Evolutionary conservation across 2,888 invertebrate genomes (phyloP).

Genomic region (Tinea semifulvella): DNA sequence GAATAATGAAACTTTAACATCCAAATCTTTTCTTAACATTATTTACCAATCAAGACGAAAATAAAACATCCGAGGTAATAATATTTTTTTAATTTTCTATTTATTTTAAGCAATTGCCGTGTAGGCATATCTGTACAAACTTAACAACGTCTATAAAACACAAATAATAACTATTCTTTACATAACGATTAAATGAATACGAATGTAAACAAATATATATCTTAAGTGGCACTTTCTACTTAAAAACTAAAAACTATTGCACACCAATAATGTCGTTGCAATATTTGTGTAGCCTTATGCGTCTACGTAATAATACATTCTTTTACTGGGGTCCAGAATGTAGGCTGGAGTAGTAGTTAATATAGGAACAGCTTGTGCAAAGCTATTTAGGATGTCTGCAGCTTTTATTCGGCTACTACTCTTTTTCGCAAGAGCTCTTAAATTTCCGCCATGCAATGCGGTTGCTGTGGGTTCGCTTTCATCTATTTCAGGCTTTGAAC

Average conservation of each 20-base stretch:
- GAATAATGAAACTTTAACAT: not conserved
- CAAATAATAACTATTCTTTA: not conserved
- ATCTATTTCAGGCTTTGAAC: conserved; percentile 31
- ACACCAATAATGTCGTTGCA: not conserved
- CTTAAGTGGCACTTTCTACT: conserved; percentile 43
- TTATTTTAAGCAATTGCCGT: not conserved
- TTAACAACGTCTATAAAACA: conserved; percentile 1
- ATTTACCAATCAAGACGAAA: no score
- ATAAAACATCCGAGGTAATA: no score
- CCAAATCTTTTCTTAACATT: not conserved
- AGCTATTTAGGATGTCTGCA: conserved; percentile 43
- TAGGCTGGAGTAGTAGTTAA: conserved; percentile 46
- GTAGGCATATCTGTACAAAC: conserved; percentile 3
- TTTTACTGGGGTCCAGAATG: conserved; percentile 58
- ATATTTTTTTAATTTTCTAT: not conserved
- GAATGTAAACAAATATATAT: conserved; percentile 18
- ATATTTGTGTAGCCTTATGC: conserved; percentile 21
- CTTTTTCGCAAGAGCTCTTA: conserved; percentile 26
- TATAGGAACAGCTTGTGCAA: conserved; percentile 45
- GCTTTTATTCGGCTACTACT: conserved; percentile 30
- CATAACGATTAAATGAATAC: not conserved
- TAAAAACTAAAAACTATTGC: conserved; percentile 17
- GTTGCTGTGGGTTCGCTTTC: conserved; percentile 22
- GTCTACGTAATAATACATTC: conserved; percentile 61
- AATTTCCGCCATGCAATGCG: conserved; percentile 38